Percentiles rank a stretch among this genome's conserved stretches.
These are phyloP conservation scores for Spea hammondii DNA, from an alignment of 2,797 vertebrate species.

Conservation along the genomic window DNA sequence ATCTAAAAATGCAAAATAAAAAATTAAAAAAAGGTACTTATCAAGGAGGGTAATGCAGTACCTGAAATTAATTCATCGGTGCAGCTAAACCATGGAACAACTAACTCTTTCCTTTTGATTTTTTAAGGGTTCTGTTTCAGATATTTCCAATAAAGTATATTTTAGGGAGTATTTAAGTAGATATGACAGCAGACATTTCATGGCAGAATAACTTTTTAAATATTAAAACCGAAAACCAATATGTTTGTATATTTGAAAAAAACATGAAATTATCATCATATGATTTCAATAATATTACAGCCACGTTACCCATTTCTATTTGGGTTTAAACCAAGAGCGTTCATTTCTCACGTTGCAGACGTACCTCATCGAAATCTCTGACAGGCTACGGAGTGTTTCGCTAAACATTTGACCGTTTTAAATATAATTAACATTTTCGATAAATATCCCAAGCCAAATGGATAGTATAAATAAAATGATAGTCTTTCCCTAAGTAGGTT, in stretches of 20 bases:
- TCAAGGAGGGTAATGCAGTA: background rate
- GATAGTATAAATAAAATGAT: conserved; percentile 63
- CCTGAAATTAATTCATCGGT: background rate
- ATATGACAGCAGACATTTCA: background rate
- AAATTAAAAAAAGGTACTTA: background rate
- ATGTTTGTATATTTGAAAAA: background rate
- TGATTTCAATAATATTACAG: background rate
- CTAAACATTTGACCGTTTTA: conserved; percentile 66
- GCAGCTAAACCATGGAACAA: background rate
- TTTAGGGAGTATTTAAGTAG: too few species aligned
- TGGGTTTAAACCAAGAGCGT: conserved; percentile 59
- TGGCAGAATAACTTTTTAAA: background rate
- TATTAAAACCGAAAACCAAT: background rate
- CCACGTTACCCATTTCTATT: conserved; percentile 34
- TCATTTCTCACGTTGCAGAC: conserved; percentile 62
- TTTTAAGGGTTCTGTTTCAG: too few species aligned
- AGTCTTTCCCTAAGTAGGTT: conserved; percentile 59
- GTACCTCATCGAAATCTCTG: conserved; percentile 63
- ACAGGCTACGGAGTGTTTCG: conserved; percentile 56
- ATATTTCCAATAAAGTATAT: too few species aligned
- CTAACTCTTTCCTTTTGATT: too few species aligned
- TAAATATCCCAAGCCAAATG: conserved; percentile 69
- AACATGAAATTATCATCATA: too few species aligned
- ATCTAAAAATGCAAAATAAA: background rate
- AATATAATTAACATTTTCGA: conserved; percentile 62